Conservation (phyloP, 2,113 vertebrate genomes). For the Syngnathus floridae region DNA sequence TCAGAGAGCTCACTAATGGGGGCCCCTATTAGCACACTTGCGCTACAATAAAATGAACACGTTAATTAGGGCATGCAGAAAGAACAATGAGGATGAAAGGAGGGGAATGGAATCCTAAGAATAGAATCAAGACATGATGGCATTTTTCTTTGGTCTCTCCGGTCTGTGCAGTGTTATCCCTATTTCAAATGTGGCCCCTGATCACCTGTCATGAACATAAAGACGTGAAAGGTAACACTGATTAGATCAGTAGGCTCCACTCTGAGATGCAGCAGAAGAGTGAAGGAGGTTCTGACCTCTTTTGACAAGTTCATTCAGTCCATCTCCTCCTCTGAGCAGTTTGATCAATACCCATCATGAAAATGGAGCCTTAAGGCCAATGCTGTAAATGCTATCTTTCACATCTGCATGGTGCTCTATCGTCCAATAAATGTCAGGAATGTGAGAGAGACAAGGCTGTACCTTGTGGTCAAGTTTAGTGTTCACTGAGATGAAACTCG, state of each 20-base stretch:
- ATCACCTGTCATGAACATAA: constrained; percentile 25
- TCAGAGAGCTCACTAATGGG: too few species aligned
- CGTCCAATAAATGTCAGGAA: constrained; percentile 48
- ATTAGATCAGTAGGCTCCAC: constrained; percentile 22
- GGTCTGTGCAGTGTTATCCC: neutral
- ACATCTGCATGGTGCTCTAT: constrained; percentile 16
- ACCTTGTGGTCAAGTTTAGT: neutral
- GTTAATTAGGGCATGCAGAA: too few species aligned
- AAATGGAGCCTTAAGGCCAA: constrained; percentile 28
- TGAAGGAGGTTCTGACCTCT: constrained; percentile 22
- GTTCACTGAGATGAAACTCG: constrained; percentile 5
- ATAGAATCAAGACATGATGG: neutral
- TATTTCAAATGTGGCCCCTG: constrained; percentile 4
- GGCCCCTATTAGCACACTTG: too few species aligned
- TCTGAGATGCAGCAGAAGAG: constrained; percentile 14
- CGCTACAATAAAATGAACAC: too few species aligned
- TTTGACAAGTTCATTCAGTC: constrained; percentile 22
- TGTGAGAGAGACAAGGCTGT: constrained; percentile 30
- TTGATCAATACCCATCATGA: constrained; percentile 34
- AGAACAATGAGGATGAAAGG: too few species aligned
- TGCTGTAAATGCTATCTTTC: constrained; percentile 24
- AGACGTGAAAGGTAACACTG: constrained; percentile 25
- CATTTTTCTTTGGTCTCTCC: neutral
- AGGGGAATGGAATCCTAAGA: too few species aligned
- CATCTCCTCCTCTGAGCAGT: constrained; percentile 12